Base-by-base conservation (phyloP, 2,888 invertebrate genomes). In the Seladonia tumulorum region DNA sequence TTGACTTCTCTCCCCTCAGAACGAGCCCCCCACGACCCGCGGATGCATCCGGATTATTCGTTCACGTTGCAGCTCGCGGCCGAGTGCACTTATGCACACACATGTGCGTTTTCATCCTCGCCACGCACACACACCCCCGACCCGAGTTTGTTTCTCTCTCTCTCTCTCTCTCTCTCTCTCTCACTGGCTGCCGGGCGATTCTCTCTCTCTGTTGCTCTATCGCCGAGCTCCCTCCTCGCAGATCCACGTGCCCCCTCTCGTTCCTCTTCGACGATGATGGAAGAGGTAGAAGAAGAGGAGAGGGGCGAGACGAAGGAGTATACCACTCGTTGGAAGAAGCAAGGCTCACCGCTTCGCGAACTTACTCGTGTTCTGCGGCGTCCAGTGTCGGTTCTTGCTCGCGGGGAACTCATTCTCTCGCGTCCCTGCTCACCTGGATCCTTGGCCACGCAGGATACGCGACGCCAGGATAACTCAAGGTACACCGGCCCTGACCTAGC, bases 1-100 rank as follows among this genome's bases (percentile, higher is more conserved):
- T 90, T 85, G 86, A 91, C 85, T 87, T 87, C 79, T 75, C 78
- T 73, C 60, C 74, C 53, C 63, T 63, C 29, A 39, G 7, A 39
- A 10, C 68, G 35, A 68, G 12, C 49, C n/a, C 73, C 73, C 60
- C 82, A 39, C 5, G 14, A n/a, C 70, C 73, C 70, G 57, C 35
- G 84, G 76, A 79, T 85, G 87, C 86, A 90, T 88, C 87, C 87
- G 90, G 83, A 88, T 90, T 87, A 89, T 89, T 90, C 90, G 88
- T 86, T 84, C 87, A 82, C 84, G 83, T 86, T 83, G 82, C 82
- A 78, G 72, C 82, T 74, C 83, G 82, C 84, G 70, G 74, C 74
- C 76, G 87, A 85, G 84, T 78, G 81, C 81, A 81, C 84, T 82
- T 71, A 83, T 79, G 82, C 71, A 76, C 82, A 89, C 81, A 81